Conservation (phyloP, 2,888 invertebrate species). For the Drosophila anomelani region DNA sequence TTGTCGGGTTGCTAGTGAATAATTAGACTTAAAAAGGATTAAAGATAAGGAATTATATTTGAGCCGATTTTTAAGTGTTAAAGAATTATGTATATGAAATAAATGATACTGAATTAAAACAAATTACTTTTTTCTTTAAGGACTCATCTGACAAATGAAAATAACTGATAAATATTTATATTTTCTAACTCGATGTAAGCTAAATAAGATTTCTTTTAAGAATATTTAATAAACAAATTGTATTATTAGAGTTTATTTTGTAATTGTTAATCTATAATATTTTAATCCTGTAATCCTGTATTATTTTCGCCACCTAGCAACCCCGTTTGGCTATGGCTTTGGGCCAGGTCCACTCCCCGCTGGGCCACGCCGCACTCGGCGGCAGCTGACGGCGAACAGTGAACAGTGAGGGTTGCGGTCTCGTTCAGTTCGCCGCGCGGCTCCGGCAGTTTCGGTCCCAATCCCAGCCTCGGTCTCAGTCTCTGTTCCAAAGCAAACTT, state of each 20-base stretch:
- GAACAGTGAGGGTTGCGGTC: constrained; percentile 78
- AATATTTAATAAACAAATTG: neutral
- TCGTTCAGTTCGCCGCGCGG: constrained; percentile 69
- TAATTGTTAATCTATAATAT: neutral
- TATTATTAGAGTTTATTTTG: neutral
- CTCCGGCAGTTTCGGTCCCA: constrained; percentile 40
- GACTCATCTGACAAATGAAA: neutral
- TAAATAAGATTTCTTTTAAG: too few species aligned
- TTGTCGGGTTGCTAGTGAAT: constrained; percentile 32
- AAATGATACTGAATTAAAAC: neutral
- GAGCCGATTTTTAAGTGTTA: neutral
- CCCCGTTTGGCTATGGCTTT: constrained; percentile 47
- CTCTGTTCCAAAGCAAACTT: constrained; percentile 28
- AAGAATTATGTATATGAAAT: too few species aligned
- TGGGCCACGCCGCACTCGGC: constrained; percentile 35
- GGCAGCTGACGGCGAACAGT: constrained; percentile 25
- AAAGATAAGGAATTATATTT: too few species aligned
- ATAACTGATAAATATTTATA: neutral
- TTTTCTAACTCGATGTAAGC: neutral
- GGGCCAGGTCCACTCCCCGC: constrained; percentile 37
- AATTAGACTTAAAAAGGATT: neutral
- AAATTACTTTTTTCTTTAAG: neutral
- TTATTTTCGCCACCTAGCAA: constrained; percentile 34
- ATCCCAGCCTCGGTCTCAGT: constrained; percentile 7
- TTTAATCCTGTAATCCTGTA: neutral